Base-by-base conservation (phyloP, 2,113 vertebrate species). In the Anseranas semipalmata region DNA sequence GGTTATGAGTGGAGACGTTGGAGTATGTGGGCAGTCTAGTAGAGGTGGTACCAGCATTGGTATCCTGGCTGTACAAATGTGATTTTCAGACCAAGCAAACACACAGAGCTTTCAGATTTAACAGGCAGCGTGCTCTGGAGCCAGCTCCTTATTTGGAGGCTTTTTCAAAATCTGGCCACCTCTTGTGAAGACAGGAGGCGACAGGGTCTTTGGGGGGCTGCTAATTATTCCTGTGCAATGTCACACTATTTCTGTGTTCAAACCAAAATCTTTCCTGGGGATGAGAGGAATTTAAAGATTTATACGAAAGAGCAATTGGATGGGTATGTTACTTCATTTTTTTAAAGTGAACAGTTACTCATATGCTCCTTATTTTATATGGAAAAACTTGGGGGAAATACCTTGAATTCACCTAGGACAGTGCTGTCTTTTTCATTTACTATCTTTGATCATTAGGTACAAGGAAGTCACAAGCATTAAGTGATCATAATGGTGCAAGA, bases 111-210 rank as follows among this genome's bases (percentile, higher is more conserved):
- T 68, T 74, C 89, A 70, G 33, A 24, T 66, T 50, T 28, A 55
- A 45, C 15, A 39, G 28, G 8, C 9, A 0, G 21, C 1, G 0
- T 33, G 50, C 32, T 58, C n/a, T 1, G 25, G 28, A 28, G 32
- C 4, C 35, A 71, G 17, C 15, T 87, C 35, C 58, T 70, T 41
- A 13, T n/a, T n/a, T 73, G 58, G 53, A 89, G 32, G 27, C 48
- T 87, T 89, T 28, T 28, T 37, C 60, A 74, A 87, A 85, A 78
- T 50, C 3, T 62, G 53, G 15, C 33, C 48, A 28, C 12, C 59
- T 32, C 21, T 65, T 35, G 84, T 74, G 50, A 87, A 73, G 66
- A n/a, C 56, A 66, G 30, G 35, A 94, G 30, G 48, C 24, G 27
- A 48, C 27, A 15, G 60, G 12, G 5, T 39, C 37, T 66, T 76